Evolutionary conservation across 1,140 invertebrate species (phyloP), one percentile per base, ranked within the genome.

Genomic region (Chrysoperla carnea): DNA sequence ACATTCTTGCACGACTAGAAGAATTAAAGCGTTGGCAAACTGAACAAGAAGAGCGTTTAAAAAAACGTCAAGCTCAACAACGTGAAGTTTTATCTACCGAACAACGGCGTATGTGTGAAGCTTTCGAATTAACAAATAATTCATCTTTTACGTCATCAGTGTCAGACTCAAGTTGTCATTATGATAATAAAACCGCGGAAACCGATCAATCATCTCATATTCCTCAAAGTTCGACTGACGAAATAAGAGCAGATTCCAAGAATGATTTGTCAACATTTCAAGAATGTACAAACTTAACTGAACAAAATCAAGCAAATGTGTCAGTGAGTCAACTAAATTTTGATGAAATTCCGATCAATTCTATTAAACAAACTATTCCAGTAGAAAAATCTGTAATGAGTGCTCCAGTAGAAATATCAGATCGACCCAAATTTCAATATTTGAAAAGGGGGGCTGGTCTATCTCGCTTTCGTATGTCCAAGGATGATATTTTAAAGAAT

Each of bases 371-470:
- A 36, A 0, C 13, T 33, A 28, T 23, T 17, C 35, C 27, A 23
- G 11, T 15, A 27, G 38, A 39, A 23, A n/a, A 23, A 39, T 28
- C 11, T 15, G 23, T 15, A 39, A n/a, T 17, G 23, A 13, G 8
- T 12, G 23, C 11, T 27, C 6, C 11, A 39, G 12, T 2, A 27
- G 15, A 17, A n/a, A 39, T 17, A 27, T 17, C 15, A 9, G 29
- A 29, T 23, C 53, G 56, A 42, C 51, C 49, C 0, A 60, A 58
- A 43, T 41, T 44, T 37, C 53, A 54, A 3, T 60, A 53, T 50
- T 46, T 60, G 29, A 53, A 45, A 44, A 52, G 53, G 42, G 58
- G 58, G 6, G 8, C 49, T 29, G 58, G 58, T 9, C 40, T 59
- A 14, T 42, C 42, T 23, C 46, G 57, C 11, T 60, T 50, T 49